A percentile compares a stretch with the other conserved stretches of the same genome.
phyloP scores from a whole-genome alignment of 2,888 invertebrate species.

The Pollenia angustigena region DNA sequence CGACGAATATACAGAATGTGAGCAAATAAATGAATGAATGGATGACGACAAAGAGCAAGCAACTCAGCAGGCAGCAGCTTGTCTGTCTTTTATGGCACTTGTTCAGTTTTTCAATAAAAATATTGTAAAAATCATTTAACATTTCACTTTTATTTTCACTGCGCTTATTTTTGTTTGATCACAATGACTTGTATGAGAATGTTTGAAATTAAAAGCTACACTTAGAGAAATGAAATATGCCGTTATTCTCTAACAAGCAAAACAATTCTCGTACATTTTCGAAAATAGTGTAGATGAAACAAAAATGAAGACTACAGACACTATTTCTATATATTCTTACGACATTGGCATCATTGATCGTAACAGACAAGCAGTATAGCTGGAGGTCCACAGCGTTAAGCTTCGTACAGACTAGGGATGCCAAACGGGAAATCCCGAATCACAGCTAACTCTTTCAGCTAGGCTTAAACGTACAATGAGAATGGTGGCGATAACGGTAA shows the following conservation, averaged over 20 bases:
- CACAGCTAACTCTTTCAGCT: no score
- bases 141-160: slow-evolving; percentile 70
- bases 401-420: no score
- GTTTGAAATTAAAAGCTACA: slow-evolving; percentile 37
- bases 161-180: slow-evolving; percentile 39
- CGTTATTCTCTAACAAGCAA: no score
- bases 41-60: slow-evolving; percentile 53
- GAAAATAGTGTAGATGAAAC: not conserved
- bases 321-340: not conserved
- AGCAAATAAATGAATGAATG: slow-evolving; percentile 10
- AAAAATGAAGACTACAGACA: not conserved
- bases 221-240: slow-evolving; percentile 16
- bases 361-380: not conserved
- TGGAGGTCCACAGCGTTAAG: no score
- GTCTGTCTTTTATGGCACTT: slow-evolving; percentile 63
- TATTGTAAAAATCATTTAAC: slow-evolving; percentile 53
- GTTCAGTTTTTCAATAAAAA: slow-evolving; percentile 39
- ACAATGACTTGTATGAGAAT: slow-evolving; percentile 32
- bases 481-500: no score
- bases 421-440: no score
- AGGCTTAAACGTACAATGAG: no score
- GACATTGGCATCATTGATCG: not conserved
- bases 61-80: slow-evolving; percentile 34
- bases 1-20: not conserved
- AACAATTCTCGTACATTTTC: no score